These are phyloP conservation scores for Clepsis dumicolana DNA, from an alignment of 2,888 invertebrate genomes.

Conservation along the genomic window DNA sequence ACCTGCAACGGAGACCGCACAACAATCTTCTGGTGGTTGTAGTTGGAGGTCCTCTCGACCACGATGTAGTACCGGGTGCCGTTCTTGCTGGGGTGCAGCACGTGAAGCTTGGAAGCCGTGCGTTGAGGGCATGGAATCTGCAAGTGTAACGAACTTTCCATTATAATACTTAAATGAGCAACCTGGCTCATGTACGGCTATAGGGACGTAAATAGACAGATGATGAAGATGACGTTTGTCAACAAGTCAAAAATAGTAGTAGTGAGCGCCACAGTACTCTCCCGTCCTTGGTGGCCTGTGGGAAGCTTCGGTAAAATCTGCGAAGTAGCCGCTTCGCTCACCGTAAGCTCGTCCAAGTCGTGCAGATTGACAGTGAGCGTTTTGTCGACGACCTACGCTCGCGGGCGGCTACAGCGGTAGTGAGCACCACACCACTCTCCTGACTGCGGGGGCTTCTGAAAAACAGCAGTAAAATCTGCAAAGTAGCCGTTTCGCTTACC, in stretches of 20 bases:
- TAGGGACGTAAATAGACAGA: no score
- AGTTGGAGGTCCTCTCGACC: constrained; percentile 88
- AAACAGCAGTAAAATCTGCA: background rate
- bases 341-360: no score
- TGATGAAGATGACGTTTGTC: no score
- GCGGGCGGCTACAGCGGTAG: no score
- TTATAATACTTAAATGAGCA: no score
- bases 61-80: constrained; percentile 89
- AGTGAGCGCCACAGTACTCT: background rate
- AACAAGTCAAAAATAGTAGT: background rate
- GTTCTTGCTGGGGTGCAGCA: constrained; percentile 87
- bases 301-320: background rate
- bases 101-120: constrained; percentile 88
- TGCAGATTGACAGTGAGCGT: no score
- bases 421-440: background rate
- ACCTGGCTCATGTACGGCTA: no score
- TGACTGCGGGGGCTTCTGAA: background rate
- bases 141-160: no score
- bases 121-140: constrained; percentile 88
- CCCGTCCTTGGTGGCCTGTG: background rate
- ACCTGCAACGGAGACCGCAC: constrained; percentile 92
- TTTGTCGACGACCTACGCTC: no score
- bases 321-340: background rate
- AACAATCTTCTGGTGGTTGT: constrained; percentile 86
- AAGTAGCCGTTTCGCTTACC: background rate